A percentile compares a stretch with the other conserved stretches of the same genome.
Conservation (phyloP, 64 coral and sea anemone species). For the Actinia tenebrosa region DNA sequence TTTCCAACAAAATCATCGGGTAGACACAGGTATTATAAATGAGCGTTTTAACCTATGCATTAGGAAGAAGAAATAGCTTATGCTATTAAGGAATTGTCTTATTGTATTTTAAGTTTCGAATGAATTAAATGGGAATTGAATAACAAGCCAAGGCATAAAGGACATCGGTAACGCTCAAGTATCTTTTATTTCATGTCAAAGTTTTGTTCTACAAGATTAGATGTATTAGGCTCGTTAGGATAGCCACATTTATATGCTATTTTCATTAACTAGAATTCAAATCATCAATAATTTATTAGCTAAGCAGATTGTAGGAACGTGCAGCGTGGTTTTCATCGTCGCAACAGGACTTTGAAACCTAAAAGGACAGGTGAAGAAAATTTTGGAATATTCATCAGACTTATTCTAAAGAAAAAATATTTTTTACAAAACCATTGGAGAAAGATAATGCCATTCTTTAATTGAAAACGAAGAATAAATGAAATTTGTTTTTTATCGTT, state of each 20-base stretch:
- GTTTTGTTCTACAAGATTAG: not conserved
- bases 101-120: not conserved
- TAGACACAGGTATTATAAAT: not conserved
- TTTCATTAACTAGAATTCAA: not conserved
- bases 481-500: too few species aligned
- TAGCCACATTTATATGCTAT: not conserved
- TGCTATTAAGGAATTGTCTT: not conserved
- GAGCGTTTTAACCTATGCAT: not conserved
- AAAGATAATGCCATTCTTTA: too few species aligned
- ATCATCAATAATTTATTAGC: not conserved
- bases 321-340: not conserved
- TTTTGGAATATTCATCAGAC: not conserved
- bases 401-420: not conserved
- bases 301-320: not conserved
- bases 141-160: not conserved
- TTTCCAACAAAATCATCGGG: too few species aligned
- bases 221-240: not conserved
- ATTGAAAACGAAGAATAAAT: too few species aligned
- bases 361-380: not conserved
- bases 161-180: not conserved
- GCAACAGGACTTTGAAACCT: not conserved
- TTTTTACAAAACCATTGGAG: too few species aligned
- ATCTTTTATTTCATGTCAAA: not conserved
- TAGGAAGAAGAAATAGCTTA: not conserved
- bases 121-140: not conserved